Evolutionary conservation across 2,113 vertebrate genomes (phyloP), one percentile per base, ranked within the genome.

Genomic region (Tursiops truncatus): DNA sequence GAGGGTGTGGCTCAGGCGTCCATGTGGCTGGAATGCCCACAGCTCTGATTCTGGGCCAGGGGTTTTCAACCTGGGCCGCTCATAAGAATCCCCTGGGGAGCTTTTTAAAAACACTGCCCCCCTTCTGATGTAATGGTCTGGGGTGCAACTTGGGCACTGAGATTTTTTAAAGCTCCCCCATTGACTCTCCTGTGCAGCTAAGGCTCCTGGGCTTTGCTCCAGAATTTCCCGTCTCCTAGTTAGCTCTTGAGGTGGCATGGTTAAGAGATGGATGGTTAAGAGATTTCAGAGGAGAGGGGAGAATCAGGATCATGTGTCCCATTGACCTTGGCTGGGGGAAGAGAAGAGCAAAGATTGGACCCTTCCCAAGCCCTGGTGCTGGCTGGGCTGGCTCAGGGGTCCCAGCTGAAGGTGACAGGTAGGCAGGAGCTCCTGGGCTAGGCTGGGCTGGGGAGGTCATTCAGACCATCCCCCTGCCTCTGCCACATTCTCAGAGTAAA

Each of bases 1-100:
- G 28, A 6, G n/a, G 38, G 20, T 2, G 3, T 5, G 76, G 79
- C 36, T 23, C 18, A 4, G 87, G 50, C 41, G 11, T 17, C 26
- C 6, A 0, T 1, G 15, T 3, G 47, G 41, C 71, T 67, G 38
- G 15, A 21, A 44, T 25, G 4, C 3, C 62, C 41, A 3, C 41
- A 60, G 83, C 28, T 71, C 68, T 44, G 85, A 63, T n/a, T 44
- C 82, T 11, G 58, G 18, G 38, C 18, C 31, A 73, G 47, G 60
- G 23, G 26, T 53, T 80, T 47, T 28, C 83, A 79, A 21, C 58
- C 68, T 8, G n/a, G 12, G 33, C 67, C 0, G 10, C 6, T 28
- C 53, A 1, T 13, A 44, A 11, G 47, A 65, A 33, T 33, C 21
- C 17, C 23, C 47, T 3, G 20, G n/a, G 41, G 79, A 95, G 26